Evolutionary conservation across 2,888 invertebrate species (phyloP).

Genomic region (Smittia aterrima): DNA sequence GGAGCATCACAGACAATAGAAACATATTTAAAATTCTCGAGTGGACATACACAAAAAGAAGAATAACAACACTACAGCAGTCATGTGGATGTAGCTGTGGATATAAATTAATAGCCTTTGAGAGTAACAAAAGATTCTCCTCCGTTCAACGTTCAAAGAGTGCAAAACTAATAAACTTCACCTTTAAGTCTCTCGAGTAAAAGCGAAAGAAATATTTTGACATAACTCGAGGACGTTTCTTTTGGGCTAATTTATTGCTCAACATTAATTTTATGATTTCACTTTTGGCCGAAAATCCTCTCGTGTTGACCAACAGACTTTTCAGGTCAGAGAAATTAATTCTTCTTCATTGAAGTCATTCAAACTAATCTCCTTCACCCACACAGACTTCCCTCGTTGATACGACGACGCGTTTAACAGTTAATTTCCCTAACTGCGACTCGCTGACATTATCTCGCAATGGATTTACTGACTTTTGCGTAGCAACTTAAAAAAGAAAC

Average conservation of each 20-base stretch:
- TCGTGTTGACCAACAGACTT: too few relatives aligned
- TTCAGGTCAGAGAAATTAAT: too few relatives aligned
- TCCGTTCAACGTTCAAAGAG: slow-evolving; percentile 15
- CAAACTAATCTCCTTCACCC: too few relatives aligned
- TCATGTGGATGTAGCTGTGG: slow-evolving; percentile 25
- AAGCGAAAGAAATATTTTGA: slow-evolving; percentile 33
- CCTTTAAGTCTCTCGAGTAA: neutral
- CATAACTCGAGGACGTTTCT: neutral
- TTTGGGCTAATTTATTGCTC: slow-evolving; percentile 16
- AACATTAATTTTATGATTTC: neutral
- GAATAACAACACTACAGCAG: neutral
- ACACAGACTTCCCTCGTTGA: too few relatives aligned
- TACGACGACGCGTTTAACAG: too few relatives aligned
- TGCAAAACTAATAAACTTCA: slow-evolving; percentile 40
- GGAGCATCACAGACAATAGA: slow-evolving; percentile 23
- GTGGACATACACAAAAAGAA: slow-evolving; percentile 16
- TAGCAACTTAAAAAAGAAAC: neutral
- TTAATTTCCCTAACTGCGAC: too few relatives aligned
- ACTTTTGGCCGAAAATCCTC: neutral
- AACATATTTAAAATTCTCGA: slow-evolving; percentile 39
- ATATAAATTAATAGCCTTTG: slow-evolving; percentile 38
- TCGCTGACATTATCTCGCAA: neutral
- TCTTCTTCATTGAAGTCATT: too few relatives aligned
- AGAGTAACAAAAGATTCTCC: slow-evolving; percentile 6
- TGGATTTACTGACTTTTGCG: neutral